phyloP scores from a whole-genome alignment of 2,113 vertebrate species.

The Trachemys scripta region DNA sequence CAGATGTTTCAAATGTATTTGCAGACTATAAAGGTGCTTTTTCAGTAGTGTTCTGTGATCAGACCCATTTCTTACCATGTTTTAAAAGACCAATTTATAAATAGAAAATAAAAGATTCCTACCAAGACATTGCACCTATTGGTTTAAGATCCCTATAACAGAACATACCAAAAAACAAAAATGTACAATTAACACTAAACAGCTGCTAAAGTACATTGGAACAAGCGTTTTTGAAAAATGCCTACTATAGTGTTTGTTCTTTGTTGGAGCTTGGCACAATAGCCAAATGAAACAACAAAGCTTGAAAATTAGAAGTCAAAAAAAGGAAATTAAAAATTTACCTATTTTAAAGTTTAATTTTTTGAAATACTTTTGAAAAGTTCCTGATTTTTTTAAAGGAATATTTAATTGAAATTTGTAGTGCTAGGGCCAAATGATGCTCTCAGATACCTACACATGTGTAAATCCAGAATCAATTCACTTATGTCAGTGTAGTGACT shows the following conservation, averaged over 20 bases:
- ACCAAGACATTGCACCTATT: background rate
- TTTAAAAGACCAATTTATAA: slow-evolving; percentile 43
- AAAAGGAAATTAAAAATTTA: background rate
- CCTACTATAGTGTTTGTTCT: background rate
- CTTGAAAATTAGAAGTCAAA: background rate
- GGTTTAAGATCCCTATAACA: background rate
- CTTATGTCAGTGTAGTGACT: fast-evolving
- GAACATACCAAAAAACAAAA: background rate
- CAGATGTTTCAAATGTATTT: slow-evolving; percentile 26
- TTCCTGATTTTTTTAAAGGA: background rate
- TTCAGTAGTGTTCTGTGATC: slow-evolving; percentile 4
- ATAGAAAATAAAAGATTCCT: slow-evolving; percentile 13
- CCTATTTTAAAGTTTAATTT: background rate
- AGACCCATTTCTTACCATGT: background rate
- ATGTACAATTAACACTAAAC: background rate
- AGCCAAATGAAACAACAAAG: background rate
- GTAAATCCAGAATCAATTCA: fast-evolving
- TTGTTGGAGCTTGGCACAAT: background rate
- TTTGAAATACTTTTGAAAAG: background rate
- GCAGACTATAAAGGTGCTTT: slow-evolving; percentile 30
- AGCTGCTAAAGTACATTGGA: background rate
- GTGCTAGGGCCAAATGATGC: background rate
- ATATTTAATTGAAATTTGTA: background rate
- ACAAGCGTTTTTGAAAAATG: background rate
- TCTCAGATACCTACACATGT: background rate